phyloP scores from a whole-genome alignment of 2,113 vertebrate species.

The Psilopsiagon aurifrons region DNA sequence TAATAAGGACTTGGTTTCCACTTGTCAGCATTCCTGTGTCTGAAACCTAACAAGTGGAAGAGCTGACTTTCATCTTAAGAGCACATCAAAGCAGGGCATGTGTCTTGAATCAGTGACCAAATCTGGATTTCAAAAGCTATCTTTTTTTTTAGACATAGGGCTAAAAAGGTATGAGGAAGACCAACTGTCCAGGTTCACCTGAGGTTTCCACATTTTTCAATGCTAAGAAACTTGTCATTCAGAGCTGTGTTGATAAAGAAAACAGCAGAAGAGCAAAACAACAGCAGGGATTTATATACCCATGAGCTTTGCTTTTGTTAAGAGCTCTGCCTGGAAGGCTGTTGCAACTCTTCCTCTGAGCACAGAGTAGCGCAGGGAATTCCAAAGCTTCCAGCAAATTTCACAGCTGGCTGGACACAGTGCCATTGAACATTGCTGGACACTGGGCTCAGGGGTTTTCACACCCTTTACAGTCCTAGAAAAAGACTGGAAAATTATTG shows the following conservation, averaged over 20 bases:
- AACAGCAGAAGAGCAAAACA: background rate
- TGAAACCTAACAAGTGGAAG: background rate
- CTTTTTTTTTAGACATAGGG: rapidly evolving
- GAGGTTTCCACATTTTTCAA: background rate
- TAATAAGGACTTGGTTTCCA: background rate
- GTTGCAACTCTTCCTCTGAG: background rate
- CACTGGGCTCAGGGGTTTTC: background rate
- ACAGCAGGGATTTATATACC: background rate
- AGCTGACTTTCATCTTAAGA: background rate
- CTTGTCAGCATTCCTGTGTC: background rate
- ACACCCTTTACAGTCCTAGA: background rate
- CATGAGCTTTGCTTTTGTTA: background rate
- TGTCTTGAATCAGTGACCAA: background rate
- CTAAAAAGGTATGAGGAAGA: background rate
- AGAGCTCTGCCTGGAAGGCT: background rate
- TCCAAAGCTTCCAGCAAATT: background rate
- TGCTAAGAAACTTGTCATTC: background rate
- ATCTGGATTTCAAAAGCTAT: background rate
- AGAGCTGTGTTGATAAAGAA: background rate
- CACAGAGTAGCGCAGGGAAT: background rate
- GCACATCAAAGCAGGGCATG: background rate
- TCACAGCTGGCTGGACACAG: background rate
- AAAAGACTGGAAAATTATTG: background rate
- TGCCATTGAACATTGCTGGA: rapidly evolving
- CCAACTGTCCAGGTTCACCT: background rate